Evolutionary conservation across 2,888 invertebrate species (phyloP).

Genomic region (Electrophaes corylata): DNA sequence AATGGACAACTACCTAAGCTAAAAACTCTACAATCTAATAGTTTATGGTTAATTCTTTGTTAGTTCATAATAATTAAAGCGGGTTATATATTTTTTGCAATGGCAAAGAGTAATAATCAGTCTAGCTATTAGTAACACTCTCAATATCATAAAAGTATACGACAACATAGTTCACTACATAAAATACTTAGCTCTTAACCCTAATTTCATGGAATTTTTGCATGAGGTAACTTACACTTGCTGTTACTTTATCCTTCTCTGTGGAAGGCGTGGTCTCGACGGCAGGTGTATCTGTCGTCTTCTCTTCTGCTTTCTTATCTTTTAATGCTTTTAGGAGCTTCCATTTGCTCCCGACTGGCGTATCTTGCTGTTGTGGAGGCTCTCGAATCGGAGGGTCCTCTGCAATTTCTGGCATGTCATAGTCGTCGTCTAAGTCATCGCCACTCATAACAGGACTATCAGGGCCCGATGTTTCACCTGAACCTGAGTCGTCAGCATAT

Average conservation of each 20-base stretch:
- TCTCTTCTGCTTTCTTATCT: slow-evolving; percentile 95
- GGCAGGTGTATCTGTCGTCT: slow-evolving; percentile 87
- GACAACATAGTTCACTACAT: slow-evolving; percentile 29
- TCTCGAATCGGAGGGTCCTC: slow-evolving; percentile 59
- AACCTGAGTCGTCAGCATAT: slow-evolving; percentile 86
- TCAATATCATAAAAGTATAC: slow-evolving; percentile 16
- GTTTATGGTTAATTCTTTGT: slow-evolving; percentile 28
- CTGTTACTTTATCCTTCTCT: slow-evolving; percentile 88
- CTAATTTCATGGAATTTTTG: slow-evolving; percentile 88
- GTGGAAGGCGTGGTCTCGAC: slow-evolving; percentile 85
- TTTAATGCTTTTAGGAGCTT: slow-evolving; percentile 94
- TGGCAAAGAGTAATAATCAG: slow-evolving; percentile 58
- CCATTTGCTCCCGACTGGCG: slow-evolving; percentile 93
- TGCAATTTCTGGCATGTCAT: slow-evolving; percentile 80
- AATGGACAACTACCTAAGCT: slow-evolving; percentile 43
- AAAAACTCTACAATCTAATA: slow-evolving; percentile 48
- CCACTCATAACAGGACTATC: slow-evolving; percentile 92
- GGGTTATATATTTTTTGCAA: slow-evolving; percentile 54
- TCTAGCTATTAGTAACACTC: slow-evolving; percentile 58
- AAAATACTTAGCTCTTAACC: slow-evolving; percentile 81
- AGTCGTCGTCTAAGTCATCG: slow-evolving; percentile 88
- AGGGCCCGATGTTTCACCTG: slow-evolving; percentile 95
- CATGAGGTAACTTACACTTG: slow-evolving; percentile 86
- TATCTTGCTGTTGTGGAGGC: slow-evolving; percentile 73
- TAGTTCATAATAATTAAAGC: slow-evolving; percentile 55